These are phyloP conservation scores for Coelinius sp. DNA, from an alignment of 2,888 invertebrate species.

Conservation along the genomic window DNA sequence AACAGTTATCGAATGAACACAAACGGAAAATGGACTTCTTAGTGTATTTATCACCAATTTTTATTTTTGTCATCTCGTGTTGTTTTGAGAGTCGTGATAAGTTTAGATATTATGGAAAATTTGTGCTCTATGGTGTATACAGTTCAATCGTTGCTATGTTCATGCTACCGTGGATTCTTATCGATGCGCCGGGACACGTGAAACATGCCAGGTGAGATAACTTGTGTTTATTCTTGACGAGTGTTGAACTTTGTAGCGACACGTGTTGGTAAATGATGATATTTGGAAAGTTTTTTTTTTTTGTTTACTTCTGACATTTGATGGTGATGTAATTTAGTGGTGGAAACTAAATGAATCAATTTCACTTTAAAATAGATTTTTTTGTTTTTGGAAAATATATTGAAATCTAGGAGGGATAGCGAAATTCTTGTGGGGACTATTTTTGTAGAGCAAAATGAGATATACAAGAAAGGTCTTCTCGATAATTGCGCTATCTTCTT, in stretches of 20 bases:
- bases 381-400: no score
- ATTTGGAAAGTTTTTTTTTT: no score
- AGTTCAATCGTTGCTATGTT: constrained; percentile 40
- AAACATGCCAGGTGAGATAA: constrained; percentile 41
- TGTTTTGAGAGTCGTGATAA: constrained; percentile 46
- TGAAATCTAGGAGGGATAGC: no score
- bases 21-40: constrained; percentile 24
- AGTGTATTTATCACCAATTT: constrained; percentile 17
- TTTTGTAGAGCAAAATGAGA: no score
- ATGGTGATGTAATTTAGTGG: no score
- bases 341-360: no score
- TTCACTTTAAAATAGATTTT: no score
- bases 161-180: constrained; percentile 40
- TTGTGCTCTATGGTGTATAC: constrained; percentile 44
- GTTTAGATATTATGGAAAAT: constrained; percentile 45
- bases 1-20: constrained; percentile 30
- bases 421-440: no score
- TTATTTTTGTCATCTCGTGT: constrained; percentile 43
- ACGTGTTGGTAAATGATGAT: background rate
- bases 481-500: no score
- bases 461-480: no score
- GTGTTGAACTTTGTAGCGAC: background rate
- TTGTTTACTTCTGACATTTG: no score
- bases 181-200: constrained; percentile 44
- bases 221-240: background rate